These are phyloP conservation scores for Silurus meridionalis DNA, from an alignment of 2,113 vertebrate species.

Conservation along the genomic window DNA sequence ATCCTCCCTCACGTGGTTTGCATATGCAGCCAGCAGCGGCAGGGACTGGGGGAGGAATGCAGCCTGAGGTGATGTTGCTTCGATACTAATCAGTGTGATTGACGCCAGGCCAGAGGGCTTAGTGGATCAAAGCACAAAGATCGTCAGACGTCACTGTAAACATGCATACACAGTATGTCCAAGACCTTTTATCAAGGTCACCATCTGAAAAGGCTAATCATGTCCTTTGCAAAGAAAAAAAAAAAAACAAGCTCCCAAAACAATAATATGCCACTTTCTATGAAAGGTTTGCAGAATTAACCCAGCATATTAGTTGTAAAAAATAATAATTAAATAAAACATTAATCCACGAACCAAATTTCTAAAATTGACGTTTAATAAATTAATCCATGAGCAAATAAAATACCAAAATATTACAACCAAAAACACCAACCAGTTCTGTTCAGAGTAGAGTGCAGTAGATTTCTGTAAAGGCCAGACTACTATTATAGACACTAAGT, in stretches of 20 bases:
- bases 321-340: neutral
- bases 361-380: slow-evolving; percentile 93
- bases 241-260: neutral
- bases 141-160: slow-evolving; percentile 56
- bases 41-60: slow-evolving; percentile 38
- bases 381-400: slow-evolving; percentile 95
- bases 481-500: slow-evolving; percentile 75
- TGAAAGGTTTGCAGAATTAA: neutral
- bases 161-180: neutral
- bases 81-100: slow-evolving; percentile 62
- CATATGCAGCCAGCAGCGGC: slow-evolving; percentile 63
- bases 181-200: slow-evolving; percentile 42
- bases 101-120: slow-evolving; percentile 54
- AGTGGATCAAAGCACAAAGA: slow-evolving; percentile 43
- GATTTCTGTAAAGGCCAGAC: slow-evolving; percentile 71
- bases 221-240: neutral
- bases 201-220: neutral
- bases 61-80: slow-evolving; percentile 58
- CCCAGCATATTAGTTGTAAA: neutral
- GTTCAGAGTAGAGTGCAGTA: slow-evolving; percentile 77
- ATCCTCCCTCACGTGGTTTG: slow-evolving; percentile 62
- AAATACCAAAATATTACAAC: slow-evolving; percentile 86
- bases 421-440: slow-evolving; percentile 73
- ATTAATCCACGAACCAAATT: slow-evolving; percentile 45
- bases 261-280: neutral